phyloP scores from a whole-genome alignment of 2,888 invertebrate species.

The Aphrophora alni region DNA sequence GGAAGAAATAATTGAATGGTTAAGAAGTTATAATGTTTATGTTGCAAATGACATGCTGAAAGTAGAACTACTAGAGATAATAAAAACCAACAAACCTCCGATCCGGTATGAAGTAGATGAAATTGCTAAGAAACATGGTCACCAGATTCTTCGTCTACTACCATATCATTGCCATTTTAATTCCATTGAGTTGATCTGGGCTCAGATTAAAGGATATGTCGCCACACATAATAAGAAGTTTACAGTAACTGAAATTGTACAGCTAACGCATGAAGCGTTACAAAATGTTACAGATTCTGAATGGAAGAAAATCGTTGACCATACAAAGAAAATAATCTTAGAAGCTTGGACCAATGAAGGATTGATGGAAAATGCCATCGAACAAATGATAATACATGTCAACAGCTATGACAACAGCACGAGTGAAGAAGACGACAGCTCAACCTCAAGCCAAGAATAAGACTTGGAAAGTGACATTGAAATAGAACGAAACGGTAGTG shows the following conservation, averaged over 20 bases:
- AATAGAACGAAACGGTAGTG: too few species aligned
- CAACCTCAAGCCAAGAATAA: too few species aligned
- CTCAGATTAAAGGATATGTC: conserved; percentile 3
- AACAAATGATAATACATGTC: conserved; percentile 3
- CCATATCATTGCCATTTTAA: conserved; percentile 35
- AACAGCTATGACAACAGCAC: neutral
- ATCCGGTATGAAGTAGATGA: conserved; percentile 36
- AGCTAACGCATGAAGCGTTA: too few species aligned
- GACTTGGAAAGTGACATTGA: neutral
- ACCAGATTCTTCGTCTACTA: conserved; percentile 9
- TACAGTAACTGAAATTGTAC: neutral
- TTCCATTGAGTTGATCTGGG: conserved; percentile 44
- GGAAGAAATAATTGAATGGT: neutral
- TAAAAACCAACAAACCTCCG: neutral
- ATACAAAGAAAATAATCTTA: neutral
- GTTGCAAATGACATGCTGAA: neutral
- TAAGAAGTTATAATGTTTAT: neutral
- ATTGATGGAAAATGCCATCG: conserved; percentile 11
- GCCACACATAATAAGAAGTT: neutral
- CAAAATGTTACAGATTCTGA: neutral
- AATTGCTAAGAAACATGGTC: conserved; percentile 19
- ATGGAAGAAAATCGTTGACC: conserved; percentile 13
- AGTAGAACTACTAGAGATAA: neutral
- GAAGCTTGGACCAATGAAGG: conserved; percentile 10
- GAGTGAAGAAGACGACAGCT: neutral